These are phyloP conservation scores for Tetranychus urticae DNA, from an alignment of 1,140 invertebrate species.

Conservation along the genomic window DNA sequence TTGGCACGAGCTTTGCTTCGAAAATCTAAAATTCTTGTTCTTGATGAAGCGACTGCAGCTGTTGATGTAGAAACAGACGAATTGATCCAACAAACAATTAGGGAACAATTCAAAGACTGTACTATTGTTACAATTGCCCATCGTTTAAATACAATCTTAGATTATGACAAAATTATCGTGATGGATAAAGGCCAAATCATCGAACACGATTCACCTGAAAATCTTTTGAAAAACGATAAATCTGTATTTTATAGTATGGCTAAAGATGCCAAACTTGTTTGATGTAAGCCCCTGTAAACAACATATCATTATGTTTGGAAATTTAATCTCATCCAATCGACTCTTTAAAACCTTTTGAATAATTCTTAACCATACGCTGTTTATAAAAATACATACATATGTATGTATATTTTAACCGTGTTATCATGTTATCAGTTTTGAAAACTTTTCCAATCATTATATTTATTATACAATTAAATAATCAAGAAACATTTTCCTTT, in stretches of 20 bases:
- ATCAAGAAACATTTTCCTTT: too few species aligned
- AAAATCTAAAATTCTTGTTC: slow-evolving; percentile 35
- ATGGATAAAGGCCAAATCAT: slow-evolving; percentile 34
- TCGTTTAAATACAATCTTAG: slow-evolving; percentile 20
- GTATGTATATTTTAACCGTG: too few species aligned
- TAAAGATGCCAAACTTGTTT: too few species aligned
- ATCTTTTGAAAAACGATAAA: slow-evolving; percentile 24
- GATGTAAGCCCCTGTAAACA: too few species aligned
- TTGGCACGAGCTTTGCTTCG: slow-evolving; percentile 41
- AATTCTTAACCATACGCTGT: too few species aligned
- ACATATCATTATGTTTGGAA: too few species aligned
- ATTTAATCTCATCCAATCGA: too few species aligned
- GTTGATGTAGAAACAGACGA: slow-evolving; percentile 42
- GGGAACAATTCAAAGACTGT: slow-evolving; percentile 1
- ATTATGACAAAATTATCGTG: slow-evolving; percentile 11
- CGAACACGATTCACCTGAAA: slow-evolving; percentile 67
- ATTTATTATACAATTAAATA: too few species aligned
- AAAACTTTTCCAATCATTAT: too few species aligned
- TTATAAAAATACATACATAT: too few species aligned
- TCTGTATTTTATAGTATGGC: not conserved
- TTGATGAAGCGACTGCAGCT: slow-evolving; percentile 49
- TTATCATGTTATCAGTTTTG: too few species aligned
- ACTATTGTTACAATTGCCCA: slow-evolving; percentile 21
- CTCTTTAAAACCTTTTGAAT: too few species aligned
- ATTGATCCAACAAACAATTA: slow-evolving; percentile 20